These are phyloP conservation scores for Anthopleura sola DNA, from an alignment of 64 coral and sea anemone genomes.

Conservation along the genomic window DNA sequence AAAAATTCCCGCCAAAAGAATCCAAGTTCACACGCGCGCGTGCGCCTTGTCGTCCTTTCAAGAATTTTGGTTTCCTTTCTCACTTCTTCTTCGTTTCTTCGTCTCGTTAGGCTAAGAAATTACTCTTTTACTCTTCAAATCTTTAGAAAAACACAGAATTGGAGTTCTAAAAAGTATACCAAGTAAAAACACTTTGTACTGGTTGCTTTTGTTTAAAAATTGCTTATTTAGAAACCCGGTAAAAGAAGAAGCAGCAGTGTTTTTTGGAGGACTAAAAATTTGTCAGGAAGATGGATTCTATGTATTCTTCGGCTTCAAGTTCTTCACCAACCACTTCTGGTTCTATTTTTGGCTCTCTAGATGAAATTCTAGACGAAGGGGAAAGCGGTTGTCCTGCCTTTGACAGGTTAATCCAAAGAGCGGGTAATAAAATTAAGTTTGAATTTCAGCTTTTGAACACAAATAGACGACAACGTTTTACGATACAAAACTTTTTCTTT, in stretches of 20 bases:
- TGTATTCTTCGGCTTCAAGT: neutral
- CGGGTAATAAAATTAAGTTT: slow-evolving; percentile 34
- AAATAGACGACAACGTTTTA: neutral
- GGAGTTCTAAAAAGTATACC: neutral
- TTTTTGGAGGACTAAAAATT: neutral
- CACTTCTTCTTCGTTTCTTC: neutral
- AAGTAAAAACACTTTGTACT: neutral
- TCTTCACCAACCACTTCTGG: neutral
- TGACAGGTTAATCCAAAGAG: slow-evolving; percentile 74
- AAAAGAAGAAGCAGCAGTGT: neutral
- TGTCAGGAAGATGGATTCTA: neutral
- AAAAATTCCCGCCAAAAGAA: slow-evolving; percentile 18
- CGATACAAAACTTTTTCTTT: neutral
- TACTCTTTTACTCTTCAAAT: neutral
- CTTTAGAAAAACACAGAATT: neutral
- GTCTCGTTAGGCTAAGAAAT: neutral
- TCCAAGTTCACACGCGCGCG: neutral
- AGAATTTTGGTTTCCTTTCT: neutral
- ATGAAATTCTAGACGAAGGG: neutral
- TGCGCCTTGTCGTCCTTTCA: neutral
- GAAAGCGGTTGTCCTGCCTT: slow-evolving; percentile 35
- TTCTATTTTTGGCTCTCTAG: neutral
- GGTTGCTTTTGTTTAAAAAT: neutral
- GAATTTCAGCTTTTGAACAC: neutral
- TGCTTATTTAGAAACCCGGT: neutral